Evolutionary conservation across 1,140 invertebrate genomes (phyloP), one percentile per base, ranked within the genome.

Genomic region (Drosophila sp.): DNA sequence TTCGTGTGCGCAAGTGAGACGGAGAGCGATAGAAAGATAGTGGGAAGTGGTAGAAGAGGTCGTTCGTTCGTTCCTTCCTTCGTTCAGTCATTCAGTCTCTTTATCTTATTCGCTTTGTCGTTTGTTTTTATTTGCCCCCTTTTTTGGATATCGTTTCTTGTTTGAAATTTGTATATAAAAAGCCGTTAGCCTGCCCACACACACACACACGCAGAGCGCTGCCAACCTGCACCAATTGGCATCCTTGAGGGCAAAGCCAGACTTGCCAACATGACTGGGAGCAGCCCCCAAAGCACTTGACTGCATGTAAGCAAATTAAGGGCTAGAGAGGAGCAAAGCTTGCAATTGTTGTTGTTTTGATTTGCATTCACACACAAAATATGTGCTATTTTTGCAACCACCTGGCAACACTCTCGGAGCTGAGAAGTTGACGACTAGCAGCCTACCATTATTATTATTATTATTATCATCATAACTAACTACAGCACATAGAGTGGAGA

Each of bases 401-500:
- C 58, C 54, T 77, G 75, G 64, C 72, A 77, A 74, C 75, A 53
- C 70, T 69, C 18, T 18, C 9, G 9, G 32, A 0, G 8, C 7
- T 53, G 25, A 72, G 46, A 16, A 66, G 70, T 59, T 41, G 34
- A 36, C 56, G 46, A 45, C 25, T 57, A 18, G 13, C 50, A 54
- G 18, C 14, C 41, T 41, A 27, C 54, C 46, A 14, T 34, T 36
- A 56, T 83, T 74, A 86, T 86, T 78, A 81, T 86, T 87, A 78
- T 81, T 73, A 81, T 80, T 77, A 81, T 89, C 82, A 76, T 87
- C 78, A 87, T 87, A 84, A 84, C 80, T 79, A 84, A 86, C 80
- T 80, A 77, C 59, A 29, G 27, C 29, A 50, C 18, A 16, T 14
- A 14, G 2, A 48, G 43, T 27, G 27, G 50, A 21, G 41, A 18